These are phyloP conservation scores for Molanna angustata DNA, from an alignment of 2,888 invertebrate species.

Conservation along the genomic window DNA sequence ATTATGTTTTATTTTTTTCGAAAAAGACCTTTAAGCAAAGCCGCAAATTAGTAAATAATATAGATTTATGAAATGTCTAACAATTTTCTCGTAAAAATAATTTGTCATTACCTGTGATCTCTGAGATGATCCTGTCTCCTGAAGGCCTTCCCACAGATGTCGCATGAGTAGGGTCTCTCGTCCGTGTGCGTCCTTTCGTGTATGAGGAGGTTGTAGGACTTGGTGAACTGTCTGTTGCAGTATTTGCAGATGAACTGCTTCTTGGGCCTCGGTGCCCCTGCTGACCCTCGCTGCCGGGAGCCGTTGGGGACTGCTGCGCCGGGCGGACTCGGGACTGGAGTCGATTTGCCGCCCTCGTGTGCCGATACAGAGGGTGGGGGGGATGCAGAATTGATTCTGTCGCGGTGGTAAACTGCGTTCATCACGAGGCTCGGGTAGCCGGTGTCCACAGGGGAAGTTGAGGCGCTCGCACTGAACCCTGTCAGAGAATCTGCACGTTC, in stretches of 20 bases:
- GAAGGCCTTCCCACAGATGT: slow-evolving; percentile 97
- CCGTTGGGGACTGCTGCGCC: slow-evolving; percentile 49
- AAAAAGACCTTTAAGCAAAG: no score
- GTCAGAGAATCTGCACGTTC: slow-evolving; percentile 47
- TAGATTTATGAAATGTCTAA: no score
- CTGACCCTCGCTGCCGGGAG: slow-evolving; percentile 47
- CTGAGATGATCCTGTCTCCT: slow-evolving; percentile 93
- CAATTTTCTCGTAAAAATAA: not conserved
- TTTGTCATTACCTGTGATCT: slow-evolving; percentile 74
- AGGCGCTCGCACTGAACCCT: slow-evolving; percentile 45
- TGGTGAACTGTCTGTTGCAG: slow-evolving; percentile 96
- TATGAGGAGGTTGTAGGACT: slow-evolving; percentile 95
- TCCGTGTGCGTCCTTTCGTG: slow-evolving; percentile 98
- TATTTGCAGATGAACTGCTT: slow-evolving; percentile 99
- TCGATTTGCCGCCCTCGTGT: slow-evolving; percentile 44
- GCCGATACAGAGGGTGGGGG: slow-evolving; percentile 51
- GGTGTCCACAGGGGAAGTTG: slow-evolving; percentile 61
- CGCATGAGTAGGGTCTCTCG: slow-evolving; percentile 95
- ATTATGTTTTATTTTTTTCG: no score
- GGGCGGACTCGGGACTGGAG: slow-evolving; percentile 40
- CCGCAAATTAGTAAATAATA: no score
- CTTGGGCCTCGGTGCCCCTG: slow-evolving; percentile 80
- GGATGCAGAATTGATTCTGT: slow-evolving; percentile 50
- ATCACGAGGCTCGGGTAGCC: slow-evolving; percentile 69
- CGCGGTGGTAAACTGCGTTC: slow-evolving; percentile 64